phyloP scores from a whole-genome alignment of 2,797 vertebrate genomes.

The Hippoglossus hippoglossus region DNA sequence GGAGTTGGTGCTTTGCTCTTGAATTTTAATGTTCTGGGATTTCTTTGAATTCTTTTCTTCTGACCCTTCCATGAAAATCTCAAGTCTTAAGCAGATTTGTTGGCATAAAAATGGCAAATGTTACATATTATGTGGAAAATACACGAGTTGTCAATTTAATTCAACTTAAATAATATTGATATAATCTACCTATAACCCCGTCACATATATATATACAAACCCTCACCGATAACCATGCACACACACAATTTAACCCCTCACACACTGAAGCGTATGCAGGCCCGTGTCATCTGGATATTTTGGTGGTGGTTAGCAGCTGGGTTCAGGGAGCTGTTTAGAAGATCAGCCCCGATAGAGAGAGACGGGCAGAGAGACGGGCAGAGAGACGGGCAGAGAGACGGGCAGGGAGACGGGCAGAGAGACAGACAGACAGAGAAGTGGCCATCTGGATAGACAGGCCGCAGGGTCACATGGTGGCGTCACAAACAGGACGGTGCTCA shows the following conservation, averaged over 20 bases:
- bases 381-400: slow-evolving; percentile 31
- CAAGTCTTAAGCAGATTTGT: neutral
- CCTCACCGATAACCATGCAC: slow-evolving; percentile 26
- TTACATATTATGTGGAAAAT: slow-evolving; percentile 1
- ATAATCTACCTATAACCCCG: slow-evolving; percentile 11
- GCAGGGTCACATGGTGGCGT: slow-evolving; percentile 71
- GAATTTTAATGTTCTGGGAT: no score
- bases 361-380: slow-evolving; percentile 22
- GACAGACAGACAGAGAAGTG: slow-evolving; percentile 50
- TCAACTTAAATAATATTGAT: slow-evolving; percentile 6
- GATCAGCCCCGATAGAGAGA: slow-evolving; percentile 15
- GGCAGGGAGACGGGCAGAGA: slow-evolving; percentile 31
- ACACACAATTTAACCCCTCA: slow-evolving; percentile 37
- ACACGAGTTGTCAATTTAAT: neutral
- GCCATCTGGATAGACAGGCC: slow-evolving; percentile 78
- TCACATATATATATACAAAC: no score
- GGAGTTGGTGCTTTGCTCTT: neutral
- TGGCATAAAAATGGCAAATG: no score
- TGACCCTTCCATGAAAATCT: no score
- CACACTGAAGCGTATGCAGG: slow-evolving; percentile 23
- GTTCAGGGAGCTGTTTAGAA: slow-evolving; percentile 49
- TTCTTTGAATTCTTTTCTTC: no score
- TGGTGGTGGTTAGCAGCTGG: slow-evolving; percentile 42
- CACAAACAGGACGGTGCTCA: slow-evolving; percentile 72
- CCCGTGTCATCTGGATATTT: slow-evolving; percentile 16